These are phyloP conservation scores for Pollenia amentaria DNA, from an alignment of 2,888 invertebrate genomes.

Conservation along the genomic window DNA sequence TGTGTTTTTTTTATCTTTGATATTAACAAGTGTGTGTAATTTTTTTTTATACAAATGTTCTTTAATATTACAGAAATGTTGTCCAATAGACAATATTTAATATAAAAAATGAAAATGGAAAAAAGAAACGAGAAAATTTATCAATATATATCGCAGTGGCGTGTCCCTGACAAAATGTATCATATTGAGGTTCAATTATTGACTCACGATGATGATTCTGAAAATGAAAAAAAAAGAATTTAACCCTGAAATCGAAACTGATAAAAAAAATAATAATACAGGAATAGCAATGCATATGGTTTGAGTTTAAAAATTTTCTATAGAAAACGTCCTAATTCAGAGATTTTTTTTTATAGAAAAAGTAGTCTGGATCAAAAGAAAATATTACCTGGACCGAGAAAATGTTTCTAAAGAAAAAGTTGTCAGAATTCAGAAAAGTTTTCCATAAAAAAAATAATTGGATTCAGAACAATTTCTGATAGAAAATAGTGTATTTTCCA, in stretches of 20 bases:
- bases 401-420: constrained; percentile 1
- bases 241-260: not conserved
- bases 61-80: constrained; percentile 87
- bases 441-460: not conserved
- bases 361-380: not conserved
- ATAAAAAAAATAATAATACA: not conserved
- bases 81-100: constrained; percentile 96
- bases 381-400: too few relatives aligned
- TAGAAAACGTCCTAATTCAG: not conserved
- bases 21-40: constrained; percentile 50
- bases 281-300: not conserved
- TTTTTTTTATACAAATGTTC: constrained; percentile 48
- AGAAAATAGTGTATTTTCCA: not conserved
- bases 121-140: constrained; percentile 94
- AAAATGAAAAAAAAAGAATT: constrained; percentile 73
- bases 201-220: constrained; percentile 87
- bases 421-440: not conserved
- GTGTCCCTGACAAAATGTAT: constrained; percentile 92
- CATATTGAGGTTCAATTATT: constrained; percentile 91
- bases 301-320: not conserved
- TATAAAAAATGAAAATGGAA: constrained; percentile 95
- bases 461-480: not conserved
- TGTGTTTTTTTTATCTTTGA: constrained; percentile 54
- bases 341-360: not conserved
- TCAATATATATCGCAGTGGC: constrained; percentile 94